Conservation (phyloP, 1,140 invertebrate species). For the Pachypsylla venusta region DNA sequence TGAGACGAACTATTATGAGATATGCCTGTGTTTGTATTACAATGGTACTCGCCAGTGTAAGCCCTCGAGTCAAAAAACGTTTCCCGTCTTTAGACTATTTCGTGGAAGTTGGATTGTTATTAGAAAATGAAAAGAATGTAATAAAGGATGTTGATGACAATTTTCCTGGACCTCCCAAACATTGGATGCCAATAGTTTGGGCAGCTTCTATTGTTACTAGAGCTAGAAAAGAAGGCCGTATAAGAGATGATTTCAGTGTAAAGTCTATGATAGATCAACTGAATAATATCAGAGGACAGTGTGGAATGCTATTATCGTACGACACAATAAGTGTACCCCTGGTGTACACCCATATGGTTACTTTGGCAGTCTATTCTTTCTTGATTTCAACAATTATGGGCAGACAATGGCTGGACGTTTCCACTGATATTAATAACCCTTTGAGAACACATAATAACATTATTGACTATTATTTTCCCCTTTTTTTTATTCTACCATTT, state of each 20-base stretch:
- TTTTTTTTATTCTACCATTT: constrained; percentile 67
- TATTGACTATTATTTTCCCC: constrained; percentile 69
- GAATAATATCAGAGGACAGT: constrained; percentile 71
- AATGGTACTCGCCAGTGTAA: constrained; percentile 66
- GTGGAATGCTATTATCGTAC: constrained; percentile 64
- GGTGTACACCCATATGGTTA: constrained; percentile 90
- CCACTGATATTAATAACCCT: constrained; percentile 32
- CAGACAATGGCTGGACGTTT: constrained; percentile 52
- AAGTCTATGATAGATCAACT: constrained; percentile 81
- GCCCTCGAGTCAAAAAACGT: constrained; percentile 79
- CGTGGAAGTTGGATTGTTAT: constrained; percentile 67
- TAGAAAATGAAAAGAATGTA: constrained; percentile 67
- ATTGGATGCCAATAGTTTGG: constrained; percentile 92
- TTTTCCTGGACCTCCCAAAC: constrained; percentile 74
- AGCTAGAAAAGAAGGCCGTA: constrained; percentile 74
- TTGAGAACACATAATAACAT: constrained; percentile 26
- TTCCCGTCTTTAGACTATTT: constrained; percentile 80
- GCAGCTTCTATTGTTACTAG: constrained; percentile 73
- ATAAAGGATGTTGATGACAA: constrained; percentile 64
- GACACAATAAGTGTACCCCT: constrained; percentile 85
- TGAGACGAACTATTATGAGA: constrained; percentile 73
- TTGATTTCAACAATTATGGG: constrained; percentile 68
- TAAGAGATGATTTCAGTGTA: constrained; percentile 82
- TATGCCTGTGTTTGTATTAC: constrained; percentile 68
- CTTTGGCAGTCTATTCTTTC: constrained; percentile 79